phyloP scores from a whole-genome alignment of 2,113 vertebrate genomes.

The Nannospalax galili region DNA sequence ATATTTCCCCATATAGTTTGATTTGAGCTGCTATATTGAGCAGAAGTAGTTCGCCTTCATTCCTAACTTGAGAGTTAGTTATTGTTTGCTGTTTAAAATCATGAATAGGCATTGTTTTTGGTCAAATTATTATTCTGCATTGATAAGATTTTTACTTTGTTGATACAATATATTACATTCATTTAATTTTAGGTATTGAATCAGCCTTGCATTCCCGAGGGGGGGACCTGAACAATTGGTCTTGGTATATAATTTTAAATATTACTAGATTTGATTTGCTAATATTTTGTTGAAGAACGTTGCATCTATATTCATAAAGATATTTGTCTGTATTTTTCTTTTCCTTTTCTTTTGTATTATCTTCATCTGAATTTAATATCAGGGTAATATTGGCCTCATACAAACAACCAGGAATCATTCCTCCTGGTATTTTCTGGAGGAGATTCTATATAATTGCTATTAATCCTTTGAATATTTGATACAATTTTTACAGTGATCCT shows the following conservation, averaged over 20 bases:
- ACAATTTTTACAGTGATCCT: background rate
- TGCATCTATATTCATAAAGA: background rate
- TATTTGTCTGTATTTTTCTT: background rate
- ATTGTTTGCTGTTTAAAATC: too few species aligned
- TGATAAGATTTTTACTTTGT: too few species aligned
- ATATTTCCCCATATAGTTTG: too few species aligned
- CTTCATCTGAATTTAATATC: background rate
- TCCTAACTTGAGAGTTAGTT: too few species aligned
- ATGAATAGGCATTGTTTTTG: too few species aligned
- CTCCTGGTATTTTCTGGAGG: background rate
- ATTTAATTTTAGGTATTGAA: background rate
- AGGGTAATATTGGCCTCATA: background rate
- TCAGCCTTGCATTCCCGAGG: background rate
- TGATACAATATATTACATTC: background rate
- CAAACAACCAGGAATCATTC: background rate
- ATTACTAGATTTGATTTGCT: background rate
- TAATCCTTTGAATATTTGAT: conserved; percentile 11
- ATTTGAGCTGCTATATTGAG: too few species aligned
- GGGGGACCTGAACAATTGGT: background rate
- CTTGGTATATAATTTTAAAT: background rate
- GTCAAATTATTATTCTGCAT: too few species aligned
- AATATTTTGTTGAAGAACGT: background rate
- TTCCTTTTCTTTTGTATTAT: background rate
- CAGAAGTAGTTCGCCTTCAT: too few species aligned
- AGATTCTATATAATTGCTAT: background rate